These are phyloP conservation scores for Apamea monoglypha DNA, from an alignment of 2,888 invertebrate species.

Conservation along the genomic window DNA sequence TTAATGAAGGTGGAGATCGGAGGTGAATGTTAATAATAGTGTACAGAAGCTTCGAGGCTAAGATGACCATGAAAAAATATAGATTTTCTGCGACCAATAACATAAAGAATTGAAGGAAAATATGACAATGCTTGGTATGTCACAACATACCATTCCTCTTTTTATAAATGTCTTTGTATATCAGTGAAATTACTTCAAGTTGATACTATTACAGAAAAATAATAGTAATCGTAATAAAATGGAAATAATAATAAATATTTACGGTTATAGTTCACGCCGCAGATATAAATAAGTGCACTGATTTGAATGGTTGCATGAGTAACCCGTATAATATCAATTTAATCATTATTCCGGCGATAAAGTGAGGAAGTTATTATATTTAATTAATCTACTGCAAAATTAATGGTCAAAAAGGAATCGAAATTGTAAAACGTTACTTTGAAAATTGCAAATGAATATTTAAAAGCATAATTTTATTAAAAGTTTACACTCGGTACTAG, in stretches of 20 bases:
- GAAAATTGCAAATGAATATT: background rate
- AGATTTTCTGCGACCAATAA: background rate
- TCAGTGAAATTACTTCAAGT: background rate
- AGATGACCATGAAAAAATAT: background rate
- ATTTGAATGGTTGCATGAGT: slow-evolving; percentile 26
- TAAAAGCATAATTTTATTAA: background rate
- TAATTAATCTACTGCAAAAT: slow-evolving; percentile 9
- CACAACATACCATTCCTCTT: no score
- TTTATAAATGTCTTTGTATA: background rate
- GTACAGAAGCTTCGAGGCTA: background rate
- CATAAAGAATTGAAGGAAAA: background rate
- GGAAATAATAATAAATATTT: background rate
- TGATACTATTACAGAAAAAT: background rate
- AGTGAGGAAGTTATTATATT: slow-evolving; percentile 25
- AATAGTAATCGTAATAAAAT: background rate
- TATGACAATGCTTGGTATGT: background rate
- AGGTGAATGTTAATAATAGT: slow-evolving; percentile 12
- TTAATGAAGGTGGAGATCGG: slow-evolving; percentile 15
- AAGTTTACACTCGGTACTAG: slow-evolving; percentile 15
- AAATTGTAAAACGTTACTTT: background rate
- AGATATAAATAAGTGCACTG: slow-evolving; percentile 5
- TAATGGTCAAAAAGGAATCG: background rate
- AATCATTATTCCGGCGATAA: background rate
- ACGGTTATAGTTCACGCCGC: slow-evolving; percentile 17
- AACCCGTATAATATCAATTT: background rate